Percentiles rank a stretch among this genome's conserved stretches.
phyloP scores from a whole-genome alignment of 2,113 vertebrate genomes.

The Nerophis ophidion region DNA sequence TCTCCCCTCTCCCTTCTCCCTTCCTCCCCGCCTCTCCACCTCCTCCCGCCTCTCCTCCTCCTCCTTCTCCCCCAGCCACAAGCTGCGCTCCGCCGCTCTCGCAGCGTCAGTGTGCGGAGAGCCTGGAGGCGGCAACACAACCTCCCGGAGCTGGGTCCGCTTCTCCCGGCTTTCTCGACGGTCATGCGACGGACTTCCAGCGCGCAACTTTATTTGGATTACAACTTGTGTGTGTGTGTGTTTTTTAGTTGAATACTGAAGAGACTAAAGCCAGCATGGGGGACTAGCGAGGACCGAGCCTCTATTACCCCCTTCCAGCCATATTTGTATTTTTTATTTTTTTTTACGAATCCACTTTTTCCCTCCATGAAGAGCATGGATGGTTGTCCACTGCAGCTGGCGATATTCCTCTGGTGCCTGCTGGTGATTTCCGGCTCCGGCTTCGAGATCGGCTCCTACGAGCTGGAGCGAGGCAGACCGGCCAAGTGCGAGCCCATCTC shows the following conservation, averaged over 20 bases:
- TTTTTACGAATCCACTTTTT: conserved; percentile 10
- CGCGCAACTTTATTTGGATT: neutral
- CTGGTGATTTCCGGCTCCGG: conserved; percentile 71
- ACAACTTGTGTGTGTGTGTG: neutral
- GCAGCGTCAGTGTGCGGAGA: conserved; percentile 21
- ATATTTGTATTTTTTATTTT: conserved; percentile 14
- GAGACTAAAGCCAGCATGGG: conserved; percentile 34
- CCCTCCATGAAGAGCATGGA: conserved; percentile 56
- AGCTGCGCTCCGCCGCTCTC: conserved; percentile 52
- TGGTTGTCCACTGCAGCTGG: conserved; percentile 55
- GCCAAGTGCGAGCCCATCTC: conserved; percentile 87
- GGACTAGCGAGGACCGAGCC: conserved; percentile 33
- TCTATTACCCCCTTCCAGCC: conserved; percentile 2
- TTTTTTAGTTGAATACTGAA: neutral
- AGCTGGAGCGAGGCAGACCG: conserved; percentile 82
- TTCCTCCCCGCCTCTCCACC: conserved; percentile 12
- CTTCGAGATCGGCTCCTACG: conserved; percentile 83
- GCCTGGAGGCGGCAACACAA: conserved; percentile 43
- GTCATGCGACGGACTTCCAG: conserved; percentile 2
- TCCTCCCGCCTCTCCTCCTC: conserved; percentile 8
- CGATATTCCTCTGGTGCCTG: conserved; percentile 71
- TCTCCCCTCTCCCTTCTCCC: conserved; percentile 5
- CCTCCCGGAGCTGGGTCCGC: conserved; percentile 18
- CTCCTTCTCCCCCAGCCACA: conserved; percentile 32
- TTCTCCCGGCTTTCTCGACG: neutral